Conservation (phyloP, 2,797 vertebrate genomes). For the Benthosema pterotum region DNA sequence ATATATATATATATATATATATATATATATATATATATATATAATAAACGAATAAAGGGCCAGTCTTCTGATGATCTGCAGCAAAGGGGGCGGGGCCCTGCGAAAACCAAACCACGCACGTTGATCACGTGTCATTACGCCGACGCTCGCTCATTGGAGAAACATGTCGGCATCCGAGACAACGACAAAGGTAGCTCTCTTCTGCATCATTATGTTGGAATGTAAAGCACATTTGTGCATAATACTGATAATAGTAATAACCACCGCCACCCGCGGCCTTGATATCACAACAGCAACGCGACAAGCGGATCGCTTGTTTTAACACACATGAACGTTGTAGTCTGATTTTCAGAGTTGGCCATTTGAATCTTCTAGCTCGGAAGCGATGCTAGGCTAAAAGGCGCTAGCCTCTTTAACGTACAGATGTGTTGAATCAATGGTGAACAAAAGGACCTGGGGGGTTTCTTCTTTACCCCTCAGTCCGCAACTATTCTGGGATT, state of each 20-base stretch:
- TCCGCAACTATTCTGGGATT: too few relatives aligned
- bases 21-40: too few relatives aligned
- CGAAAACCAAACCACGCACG: slow-evolving; percentile 44
- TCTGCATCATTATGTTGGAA: slow-evolving; percentile 9
- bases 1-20: too few relatives aligned
- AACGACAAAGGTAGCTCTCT: slow-evolving; percentile 72
- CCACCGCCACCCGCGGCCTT: neutral
- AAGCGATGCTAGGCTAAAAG: slow-evolving; percentile 31
- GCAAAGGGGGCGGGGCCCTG: slow-evolving; percentile 13
- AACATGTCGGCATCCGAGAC: slow-evolving; percentile 76
- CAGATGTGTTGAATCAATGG: slow-evolving; percentile 21
- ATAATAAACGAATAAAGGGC: too few relatives aligned
- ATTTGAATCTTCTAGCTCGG: slow-evolving; percentile 28
- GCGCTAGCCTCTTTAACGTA: slow-evolving; percentile 46
- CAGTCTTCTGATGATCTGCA: too few relatives aligned
- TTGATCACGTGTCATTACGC: slow-evolving; percentile 22
- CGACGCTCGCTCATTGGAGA: slow-evolving; percentile 43
- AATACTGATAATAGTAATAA: neutral
- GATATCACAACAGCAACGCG: rapidly evolving
- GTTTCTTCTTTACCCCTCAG: neutral
- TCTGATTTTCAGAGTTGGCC: neutral
- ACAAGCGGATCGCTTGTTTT: neutral
- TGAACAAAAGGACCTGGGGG: neutral
- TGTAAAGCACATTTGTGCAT: neutral
- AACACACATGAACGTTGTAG: too few relatives aligned